Base-by-base conservation (phyloP, 2,797 vertebrate genomes). In the Gouania willdenowi region DNA sequence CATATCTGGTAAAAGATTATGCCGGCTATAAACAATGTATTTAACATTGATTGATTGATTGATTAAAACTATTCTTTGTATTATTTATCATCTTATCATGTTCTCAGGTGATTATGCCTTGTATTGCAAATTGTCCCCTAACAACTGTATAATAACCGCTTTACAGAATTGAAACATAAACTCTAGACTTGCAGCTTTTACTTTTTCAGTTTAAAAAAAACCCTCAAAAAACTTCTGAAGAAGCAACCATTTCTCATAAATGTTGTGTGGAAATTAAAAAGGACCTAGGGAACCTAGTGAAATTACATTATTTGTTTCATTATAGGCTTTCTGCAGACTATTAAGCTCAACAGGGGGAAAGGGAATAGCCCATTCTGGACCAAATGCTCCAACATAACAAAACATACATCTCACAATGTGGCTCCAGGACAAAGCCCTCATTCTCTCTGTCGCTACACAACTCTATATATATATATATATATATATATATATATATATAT, bases 21-120 rank as follows among this genome's bases (percentile, higher is more conserved):
- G n/a, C n/a, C n/a, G n/a, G n/a, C n/a, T n/a, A n/a, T n/a, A n/a
- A n/a, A n/a, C n/a, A n/a, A n/a, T n/a, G n/a, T n/a, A n/a, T n/a
- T n/a, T n/a, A n/a, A n/a, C n/a, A n/a, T n/a, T n/a, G n/a, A n/a
- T n/a, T n/a, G n/a, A n/a, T n/a, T n/a, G n/a, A n/a, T n/a, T n/a
- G n/a, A n/a, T n/a, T n/a, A n/a, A n/a, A n/a, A n/a, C n/a, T n/a
- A n/a, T n/a, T n/a, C n/a, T n/a, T n/a, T n/a, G n/a, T n/a, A n/a
- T n/a, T n/a, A n/a, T n/a, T n/a, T n/a, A n/a, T n/a, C n/a, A n/a
- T n/a, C n/a, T n/a, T n/a, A n/a, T n/a, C n/a, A n/a, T n/a, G n/a
- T 41, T 66, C 26, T 51, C 63, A 50, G 48, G 48, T 59, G 69
- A 34, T n/a, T n/a, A n/a, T n/a, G n/a, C n/a, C n/a, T n/a, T n/a